Percentiles rank a stretch among this genome's conserved stretches.
phyloP scores from a whole-genome alignment of 2,888 invertebrate genomes.

The Hylaea fasciaria region DNA sequence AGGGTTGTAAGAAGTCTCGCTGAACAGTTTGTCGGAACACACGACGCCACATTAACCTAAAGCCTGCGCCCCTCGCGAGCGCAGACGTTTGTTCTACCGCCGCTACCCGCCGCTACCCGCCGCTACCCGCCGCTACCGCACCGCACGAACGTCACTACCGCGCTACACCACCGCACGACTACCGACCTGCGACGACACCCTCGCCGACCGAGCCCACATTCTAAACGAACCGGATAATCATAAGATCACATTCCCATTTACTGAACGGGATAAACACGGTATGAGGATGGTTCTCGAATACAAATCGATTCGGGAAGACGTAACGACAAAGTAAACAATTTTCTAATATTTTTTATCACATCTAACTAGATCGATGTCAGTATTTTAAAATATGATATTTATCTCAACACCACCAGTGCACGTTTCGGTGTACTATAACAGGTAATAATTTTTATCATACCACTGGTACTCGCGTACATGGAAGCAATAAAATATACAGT shows the following conservation, averaged over 20 bases:
- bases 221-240: neutral
- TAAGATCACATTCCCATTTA: neutral
- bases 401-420: conserved; percentile 12
- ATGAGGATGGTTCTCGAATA: neutral
- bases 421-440: conserved; percentile 12
- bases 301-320: neutral
- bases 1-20: conserved; percentile 66
- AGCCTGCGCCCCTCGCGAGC: conserved; percentile 39
- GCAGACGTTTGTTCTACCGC: conserved; percentile 63
- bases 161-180: conserved; percentile 38
- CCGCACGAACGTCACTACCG: conserved; percentile 47
- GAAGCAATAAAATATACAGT: conserved; percentile 13
- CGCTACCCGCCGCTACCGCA: conserved; percentile 50
- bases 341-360: conserved; percentile 9
- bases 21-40: conserved; percentile 79
- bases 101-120: conserved; percentile 49
- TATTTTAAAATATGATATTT: conserved; percentile 8
- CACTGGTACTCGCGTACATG: conserved; percentile 11
- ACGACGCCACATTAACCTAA: conserved; percentile 77
- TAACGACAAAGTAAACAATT: neutral
- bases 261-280: neutral
- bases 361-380: conserved; percentile 1
- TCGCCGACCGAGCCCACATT: conserved; percentile 13
- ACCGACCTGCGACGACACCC: conserved; percentile 39
- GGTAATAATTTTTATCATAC: conserved; percentile 8